phyloP scores from a whole-genome alignment of 2,888 invertebrate genomes.

The Melikaiella ostensackeni region DNA sequence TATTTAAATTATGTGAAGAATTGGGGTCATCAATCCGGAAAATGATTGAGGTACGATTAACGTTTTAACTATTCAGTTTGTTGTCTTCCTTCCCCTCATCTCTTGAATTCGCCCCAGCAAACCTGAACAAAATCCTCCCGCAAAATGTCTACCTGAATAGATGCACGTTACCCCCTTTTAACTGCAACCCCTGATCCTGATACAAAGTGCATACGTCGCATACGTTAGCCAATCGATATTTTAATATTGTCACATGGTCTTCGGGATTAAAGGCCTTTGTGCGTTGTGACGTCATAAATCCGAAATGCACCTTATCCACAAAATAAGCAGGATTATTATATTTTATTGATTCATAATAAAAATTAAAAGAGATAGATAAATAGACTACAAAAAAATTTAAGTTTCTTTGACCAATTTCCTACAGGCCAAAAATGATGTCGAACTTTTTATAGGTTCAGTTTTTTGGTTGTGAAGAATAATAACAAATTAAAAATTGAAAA shows the following conservation, averaged over 20 bases:
- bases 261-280: constrained; percentile 56
- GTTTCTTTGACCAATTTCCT: too few species aligned
- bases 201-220: constrained; percentile 77
- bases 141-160: constrained; percentile 64
- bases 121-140: constrained; percentile 50
- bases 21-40: not conserved
- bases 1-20: not conserved
- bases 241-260: constrained; percentile 73
- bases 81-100: not conserved
- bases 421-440: too few species aligned
- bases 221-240: constrained; percentile 77
- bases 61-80: constrained; percentile 21
- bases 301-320: constrained; percentile 29
- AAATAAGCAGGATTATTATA: constrained; percentile 6
- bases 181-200: constrained; percentile 65
- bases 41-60: constrained; percentile 27
- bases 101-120: constrained; percentile 14
- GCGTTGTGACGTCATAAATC: constrained; percentile 49
- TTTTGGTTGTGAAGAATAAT: too few species aligned
- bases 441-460: too few species aligned
- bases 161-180: constrained; percentile 61
- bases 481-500: too few species aligned
- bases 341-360: not conserved
- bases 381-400: not conserved
- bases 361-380: not conserved